Evolutionary conservation across 2,797 vertebrate genomes (phyloP), one percentile per base, ranked within the genome.

Genomic region (Chiloscyllium punctatum): DNA sequence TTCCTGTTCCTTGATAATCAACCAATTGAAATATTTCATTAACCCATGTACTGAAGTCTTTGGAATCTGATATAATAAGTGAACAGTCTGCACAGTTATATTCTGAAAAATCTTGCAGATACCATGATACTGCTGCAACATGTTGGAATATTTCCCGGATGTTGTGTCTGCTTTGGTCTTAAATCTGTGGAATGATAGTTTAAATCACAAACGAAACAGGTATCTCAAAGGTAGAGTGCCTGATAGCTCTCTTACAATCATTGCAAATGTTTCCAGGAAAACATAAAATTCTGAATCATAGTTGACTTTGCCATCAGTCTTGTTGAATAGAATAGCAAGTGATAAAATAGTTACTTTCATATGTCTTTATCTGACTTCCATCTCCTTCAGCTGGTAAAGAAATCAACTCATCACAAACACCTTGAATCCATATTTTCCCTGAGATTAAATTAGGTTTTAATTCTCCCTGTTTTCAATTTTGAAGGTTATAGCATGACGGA

Each of bases 311-410:
- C 13, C 51, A 88, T 53, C 48, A 88, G 3, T 15, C 4, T 88
- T 88, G 48, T 27, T 57, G 86, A 84, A 84, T 48, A 87, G 84
- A 87, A 87, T 48, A 51, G 84, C 84, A 53, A 87, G 84, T 87
- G 30, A 57, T 57, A 53, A 53, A 53, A 53, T 53, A 87, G 48
- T 53, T 51, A 3, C 25, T 27, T 87, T 87, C 86, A 87, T 48
- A 87, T 13, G 25, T 25, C 30, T 84, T 53, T 13, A 87, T 87
- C 86, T 53, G 86, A 30, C 27, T 87, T 87, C 7, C 51, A 87
- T 53, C 27, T 53, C 86, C 48, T 25, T 87, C 27, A 87, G 13
- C 27, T 27, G 25, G 86, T 87, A 25, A 30, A 57, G 51, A 53
- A 87, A 53, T 87, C 86, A 53, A 53, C 48, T 87, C 9, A 3